phyloP scores from a whole-genome alignment of 1,140 invertebrate species.

The Papilio dardanus region DNA sequence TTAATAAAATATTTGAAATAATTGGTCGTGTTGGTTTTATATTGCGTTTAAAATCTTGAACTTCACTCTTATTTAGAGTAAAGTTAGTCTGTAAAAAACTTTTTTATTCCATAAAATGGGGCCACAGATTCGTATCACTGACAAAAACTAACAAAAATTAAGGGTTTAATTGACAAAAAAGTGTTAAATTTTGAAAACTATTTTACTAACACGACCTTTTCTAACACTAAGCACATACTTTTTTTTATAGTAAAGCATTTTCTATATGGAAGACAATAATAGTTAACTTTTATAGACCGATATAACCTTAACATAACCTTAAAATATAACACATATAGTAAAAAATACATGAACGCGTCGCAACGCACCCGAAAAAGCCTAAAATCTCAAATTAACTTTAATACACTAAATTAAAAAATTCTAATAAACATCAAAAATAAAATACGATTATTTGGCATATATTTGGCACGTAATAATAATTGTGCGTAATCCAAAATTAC shows the following conservation, averaged over 20 bases:
- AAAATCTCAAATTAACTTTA: conserved; percentile 53
- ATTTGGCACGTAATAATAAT: conserved; percentile 35
- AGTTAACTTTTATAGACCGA: conserved; percentile 53
- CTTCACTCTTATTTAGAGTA: background rate
- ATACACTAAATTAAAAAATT: conserved; percentile 40
- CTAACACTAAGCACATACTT: background rate
- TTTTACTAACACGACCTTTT: background rate
- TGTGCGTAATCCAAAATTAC: conserved; percentile 40
- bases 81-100: background rate
- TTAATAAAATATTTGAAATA: background rate
- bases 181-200: too few species aligned
- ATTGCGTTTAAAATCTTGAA: background rate
- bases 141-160: too few species aligned
- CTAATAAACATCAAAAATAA: conserved; percentile 43
- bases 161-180: too few species aligned
- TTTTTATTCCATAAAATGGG: too few species aligned
- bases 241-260: conserved; percentile 33
- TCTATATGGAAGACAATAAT: conserved; percentile 73
- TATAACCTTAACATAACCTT: conserved; percentile 47
- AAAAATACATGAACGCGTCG: conserved; percentile 78
- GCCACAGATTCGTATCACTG: too few species aligned
- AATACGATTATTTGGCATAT: conserved; percentile 53
- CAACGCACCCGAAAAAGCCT: conserved; percentile 66
- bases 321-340: conserved; percentile 65
- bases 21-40: background rate